Conservation (phyloP, 92 coral and sea anemone species). For the Diadumene lineata region DNA sequence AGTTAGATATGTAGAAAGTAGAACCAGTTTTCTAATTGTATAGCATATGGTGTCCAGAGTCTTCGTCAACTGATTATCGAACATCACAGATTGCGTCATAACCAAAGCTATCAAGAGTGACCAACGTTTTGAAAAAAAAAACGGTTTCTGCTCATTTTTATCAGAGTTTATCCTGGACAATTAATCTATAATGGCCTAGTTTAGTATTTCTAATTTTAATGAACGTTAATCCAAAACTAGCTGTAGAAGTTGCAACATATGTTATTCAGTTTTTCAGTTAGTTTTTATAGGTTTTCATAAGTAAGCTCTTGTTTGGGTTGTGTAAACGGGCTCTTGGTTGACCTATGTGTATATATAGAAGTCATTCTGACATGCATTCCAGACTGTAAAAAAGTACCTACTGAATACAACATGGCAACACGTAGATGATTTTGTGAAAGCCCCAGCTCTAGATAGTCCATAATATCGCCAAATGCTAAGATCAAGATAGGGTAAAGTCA, state of each 20-base stretch:
- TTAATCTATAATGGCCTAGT: neutral
- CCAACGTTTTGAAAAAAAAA: too few species aligned
- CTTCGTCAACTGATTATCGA: neutral
- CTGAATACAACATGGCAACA: too few species aligned
- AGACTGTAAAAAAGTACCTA: too few species aligned
- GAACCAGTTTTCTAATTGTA: neutral
- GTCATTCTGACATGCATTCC: too few species aligned
- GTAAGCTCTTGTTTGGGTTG: neutral
- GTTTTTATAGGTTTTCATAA: neutral
- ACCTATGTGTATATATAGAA: too few species aligned
- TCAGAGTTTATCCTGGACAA: neutral
- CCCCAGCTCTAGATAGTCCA: too few species aligned
- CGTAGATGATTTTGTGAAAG: too few species aligned
- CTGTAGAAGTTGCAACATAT: neutral
- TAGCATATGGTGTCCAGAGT: conserved; percentile 10
- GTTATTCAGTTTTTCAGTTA: neutral
- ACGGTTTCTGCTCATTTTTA: neutral
- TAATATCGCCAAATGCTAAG: too few species aligned
- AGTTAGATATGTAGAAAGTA: neutral
- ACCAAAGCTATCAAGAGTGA: neutral
- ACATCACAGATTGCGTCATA: neutral
- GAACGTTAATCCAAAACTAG: neutral
- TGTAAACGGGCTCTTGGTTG: neutral
- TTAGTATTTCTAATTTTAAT: neutral
- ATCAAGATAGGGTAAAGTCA: too few species aligned